Evolutionary conservation across 2,888 invertebrate genomes (phyloP).

Genomic region (Heliconius aoede): DNA sequence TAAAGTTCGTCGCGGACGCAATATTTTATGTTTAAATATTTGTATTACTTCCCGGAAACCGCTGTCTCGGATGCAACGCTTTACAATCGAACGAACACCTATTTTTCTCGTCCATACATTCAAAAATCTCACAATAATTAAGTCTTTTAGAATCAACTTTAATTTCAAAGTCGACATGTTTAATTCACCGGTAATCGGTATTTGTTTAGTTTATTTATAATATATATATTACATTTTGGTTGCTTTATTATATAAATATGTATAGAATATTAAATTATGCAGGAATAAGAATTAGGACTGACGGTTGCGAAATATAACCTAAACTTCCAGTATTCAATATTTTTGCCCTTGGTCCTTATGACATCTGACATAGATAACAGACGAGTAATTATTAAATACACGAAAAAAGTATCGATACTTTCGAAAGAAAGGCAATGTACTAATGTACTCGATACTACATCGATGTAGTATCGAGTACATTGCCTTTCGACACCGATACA

Average conservation of each 20-base stretch:
- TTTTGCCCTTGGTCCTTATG: slow-evolving; percentile 1
- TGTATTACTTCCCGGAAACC: slow-evolving; percentile 70
- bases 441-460: too few relatives aligned
- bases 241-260: neutral
- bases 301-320: slow-evolving; percentile 48
- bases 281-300: slow-evolving; percentile 22
- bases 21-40: slow-evolving; percentile 67
- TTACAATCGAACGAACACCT: slow-evolving; percentile 65
- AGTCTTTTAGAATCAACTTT: slow-evolving; percentile 65
- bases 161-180: slow-evolving; percentile 62
- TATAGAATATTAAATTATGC: slow-evolving; percentile 22
- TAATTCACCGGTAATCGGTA: slow-evolving; percentile 19
- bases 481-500: too few relatives aligned
- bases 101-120: slow-evolving; percentile 68
- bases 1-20: slow-evolving; percentile 66
- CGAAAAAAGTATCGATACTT: too few relatives aligned
- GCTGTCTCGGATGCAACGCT: slow-evolving; percentile 66
- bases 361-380: neutral
- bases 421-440: too few relatives aligned
- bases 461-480: too few relatives aligned
- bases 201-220: neutral
- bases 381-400: too few relatives aligned
- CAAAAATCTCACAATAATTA: slow-evolving; percentile 66
- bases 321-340: neutral
- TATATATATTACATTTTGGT: slow-evolving; percentile 23